A percentile compares a stretch with the other conserved stretches of the same genome.
These are phyloP conservation scores for Drosophila eohydei DNA, from an alignment of 2,888 invertebrate genomes.

Conservation along the genomic window DNA sequence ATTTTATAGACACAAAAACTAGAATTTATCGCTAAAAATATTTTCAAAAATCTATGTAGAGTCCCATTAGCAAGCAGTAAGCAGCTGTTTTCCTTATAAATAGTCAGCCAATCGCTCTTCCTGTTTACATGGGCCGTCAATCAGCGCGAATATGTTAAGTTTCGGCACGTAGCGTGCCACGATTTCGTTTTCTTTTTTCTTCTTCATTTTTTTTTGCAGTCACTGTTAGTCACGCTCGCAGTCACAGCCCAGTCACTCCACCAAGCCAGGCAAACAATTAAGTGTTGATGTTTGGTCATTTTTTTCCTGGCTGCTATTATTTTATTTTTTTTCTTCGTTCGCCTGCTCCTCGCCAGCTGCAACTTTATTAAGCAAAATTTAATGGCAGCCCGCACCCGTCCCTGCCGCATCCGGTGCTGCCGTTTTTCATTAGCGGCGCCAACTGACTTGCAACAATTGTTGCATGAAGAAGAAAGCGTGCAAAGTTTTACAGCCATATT, in stretches of 20 bases:
- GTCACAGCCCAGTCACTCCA: conserved; percentile 26
- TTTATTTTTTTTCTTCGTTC: conserved; percentile 9
- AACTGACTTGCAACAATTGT: conserved; percentile 82
- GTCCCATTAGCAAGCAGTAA: neutral
- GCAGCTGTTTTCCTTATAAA: conserved; percentile 29
- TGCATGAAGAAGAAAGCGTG: conserved; percentile 56
- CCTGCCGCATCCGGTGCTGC: conserved; percentile 50
- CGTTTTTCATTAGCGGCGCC: conserved; percentile 77
- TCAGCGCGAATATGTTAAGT: conserved; percentile 53
- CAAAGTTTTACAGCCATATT: conserved; percentile 69
- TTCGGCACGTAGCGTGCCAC: conserved; percentile 49
- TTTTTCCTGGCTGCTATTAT: conserved; percentile 39
- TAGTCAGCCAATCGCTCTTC: conserved; percentile 20
- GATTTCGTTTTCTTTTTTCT: neutral
- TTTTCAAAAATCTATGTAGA: conserved; percentile 1
- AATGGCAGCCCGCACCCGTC: conserved; percentile 52
- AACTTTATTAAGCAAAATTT: conserved; percentile 81
- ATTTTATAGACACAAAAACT: neutral
- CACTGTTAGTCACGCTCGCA: conserved; percentile 47
- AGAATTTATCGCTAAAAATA: conserved; percentile 22
- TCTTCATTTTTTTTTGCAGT: conserved; percentile 4
- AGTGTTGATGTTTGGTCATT: conserved; percentile 82
- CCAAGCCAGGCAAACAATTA: conserved; percentile 75
- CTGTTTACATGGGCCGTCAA: conserved; percentile 41
- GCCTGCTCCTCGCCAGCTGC: conserved; percentile 62